These are phyloP conservation scores for Aricia agestis DNA, from an alignment of 1,140 invertebrate species.

Conservation along the genomic window DNA sequence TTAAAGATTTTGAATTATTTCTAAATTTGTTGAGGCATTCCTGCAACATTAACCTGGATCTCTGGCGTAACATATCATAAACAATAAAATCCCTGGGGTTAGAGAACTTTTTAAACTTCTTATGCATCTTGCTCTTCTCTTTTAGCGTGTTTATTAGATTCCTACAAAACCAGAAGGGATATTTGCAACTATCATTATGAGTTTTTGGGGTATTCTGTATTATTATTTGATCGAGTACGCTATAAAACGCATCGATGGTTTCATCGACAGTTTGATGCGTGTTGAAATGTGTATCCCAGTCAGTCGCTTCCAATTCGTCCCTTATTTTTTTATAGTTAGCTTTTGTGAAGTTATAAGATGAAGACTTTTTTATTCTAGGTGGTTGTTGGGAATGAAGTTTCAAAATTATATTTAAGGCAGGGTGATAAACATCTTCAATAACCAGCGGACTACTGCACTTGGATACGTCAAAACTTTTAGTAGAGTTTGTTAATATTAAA, in stretches of 20 bases:
- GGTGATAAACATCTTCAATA: background rate
- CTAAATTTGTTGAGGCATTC: background rate
- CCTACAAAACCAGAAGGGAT: background rate
- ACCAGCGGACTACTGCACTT: background rate
- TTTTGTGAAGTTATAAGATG: background rate
- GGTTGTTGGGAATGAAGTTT: too few relatives aligned
- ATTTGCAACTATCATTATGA: background rate
- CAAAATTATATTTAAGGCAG: background rate
- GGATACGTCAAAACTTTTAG: too few relatives aligned
- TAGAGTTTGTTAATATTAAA: too few relatives aligned
- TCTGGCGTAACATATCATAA: too few relatives aligned
- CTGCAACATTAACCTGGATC: background rate
- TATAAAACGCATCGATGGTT: too few relatives aligned
- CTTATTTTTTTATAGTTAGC: background rate
- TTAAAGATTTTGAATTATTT: background rate
- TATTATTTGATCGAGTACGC: background rate
- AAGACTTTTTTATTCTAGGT: background rate
- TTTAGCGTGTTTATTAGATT: background rate
- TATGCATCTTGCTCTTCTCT: background rate
- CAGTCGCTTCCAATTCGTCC: background rate
- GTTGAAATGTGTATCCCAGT: background rate
- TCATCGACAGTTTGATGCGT: too few relatives aligned
- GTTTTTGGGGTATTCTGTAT: background rate
- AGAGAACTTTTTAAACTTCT: background rate
- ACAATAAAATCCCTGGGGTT: too few relatives aligned